Conservation (phyloP, 2,113 vertebrate species). For the Halcyon senegalensis region DNA sequence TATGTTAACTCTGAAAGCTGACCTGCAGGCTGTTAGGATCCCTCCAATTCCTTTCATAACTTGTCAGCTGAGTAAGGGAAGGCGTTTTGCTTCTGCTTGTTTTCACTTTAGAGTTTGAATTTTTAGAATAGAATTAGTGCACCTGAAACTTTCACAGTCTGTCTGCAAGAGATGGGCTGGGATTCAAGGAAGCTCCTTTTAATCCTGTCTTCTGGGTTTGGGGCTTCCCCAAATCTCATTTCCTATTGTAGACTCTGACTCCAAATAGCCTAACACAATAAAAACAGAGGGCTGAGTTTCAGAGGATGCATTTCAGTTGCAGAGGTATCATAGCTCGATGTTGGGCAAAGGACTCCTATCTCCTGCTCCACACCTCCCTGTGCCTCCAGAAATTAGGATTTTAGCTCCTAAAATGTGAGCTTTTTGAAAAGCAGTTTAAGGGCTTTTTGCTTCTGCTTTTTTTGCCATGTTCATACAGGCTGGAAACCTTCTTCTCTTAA, state of each 20-base stretch:
- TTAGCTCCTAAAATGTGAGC: neutral
- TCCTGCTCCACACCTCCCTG: neutral
- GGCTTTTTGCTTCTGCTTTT: neutral
- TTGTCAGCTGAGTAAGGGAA: neutral
- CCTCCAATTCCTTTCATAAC: neutral
- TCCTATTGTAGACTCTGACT: neutral
- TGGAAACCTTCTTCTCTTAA: conserved; percentile 24
- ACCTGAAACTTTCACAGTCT: neutral
- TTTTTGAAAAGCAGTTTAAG: neutral
- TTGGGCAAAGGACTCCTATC: neutral
- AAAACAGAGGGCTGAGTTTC: neutral
- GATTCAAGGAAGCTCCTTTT: conserved; percentile 1
- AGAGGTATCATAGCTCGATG: neutral
- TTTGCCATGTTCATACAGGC: neutral
- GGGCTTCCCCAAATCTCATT: neutral
- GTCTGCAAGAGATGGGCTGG: neutral
- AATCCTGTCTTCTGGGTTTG: conserved; percentile 9
- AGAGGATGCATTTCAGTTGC: neutral
- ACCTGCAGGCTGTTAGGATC: neutral
- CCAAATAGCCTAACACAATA: neutral
- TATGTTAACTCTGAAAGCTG: neutral
- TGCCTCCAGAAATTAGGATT: neutral
- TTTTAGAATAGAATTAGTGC: neutral
- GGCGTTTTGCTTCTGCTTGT: neutral
- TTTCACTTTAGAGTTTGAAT: neutral